Evolutionary conservation across 2,113 vertebrate genomes (phyloP).

Genomic region (Ceuthmochares aereus): DNA sequence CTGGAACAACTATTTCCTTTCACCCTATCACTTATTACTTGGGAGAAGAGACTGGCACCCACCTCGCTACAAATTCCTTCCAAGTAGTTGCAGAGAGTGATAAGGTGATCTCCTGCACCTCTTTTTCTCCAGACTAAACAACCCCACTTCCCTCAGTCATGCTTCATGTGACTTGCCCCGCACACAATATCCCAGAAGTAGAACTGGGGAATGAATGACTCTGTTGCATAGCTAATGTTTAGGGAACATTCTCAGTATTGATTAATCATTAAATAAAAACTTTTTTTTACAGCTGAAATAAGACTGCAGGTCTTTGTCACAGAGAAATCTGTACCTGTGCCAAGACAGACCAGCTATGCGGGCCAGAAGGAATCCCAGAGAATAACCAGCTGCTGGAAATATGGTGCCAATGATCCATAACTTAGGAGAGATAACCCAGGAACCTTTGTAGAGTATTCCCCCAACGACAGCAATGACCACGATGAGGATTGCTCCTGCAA

Average conservation of each 20-base stretch:
- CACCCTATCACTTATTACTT: too few species aligned
- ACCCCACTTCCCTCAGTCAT: too few species aligned
- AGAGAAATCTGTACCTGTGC: constrained; percentile 81
- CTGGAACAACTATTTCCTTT: too few species aligned
- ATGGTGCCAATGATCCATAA: constrained; percentile 93
- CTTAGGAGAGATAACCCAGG: constrained; percentile 88
- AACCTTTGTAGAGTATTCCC: constrained; percentile 90
- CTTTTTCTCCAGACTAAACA: too few species aligned
- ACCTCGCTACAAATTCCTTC: too few species aligned
- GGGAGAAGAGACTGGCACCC: too few species aligned
- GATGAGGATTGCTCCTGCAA: constrained; percentile 83
- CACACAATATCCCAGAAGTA: neutral
- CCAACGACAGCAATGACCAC: constrained; percentile 88
- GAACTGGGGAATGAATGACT: neutral
- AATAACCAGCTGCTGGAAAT: constrained; percentile 88
- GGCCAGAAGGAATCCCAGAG: constrained; percentile 87
- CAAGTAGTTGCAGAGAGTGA: too few species aligned
- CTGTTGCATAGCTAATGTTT: neutral
- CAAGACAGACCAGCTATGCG: constrained; percentile 87
- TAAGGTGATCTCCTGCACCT: too few species aligned
- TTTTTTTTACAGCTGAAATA: neutral
- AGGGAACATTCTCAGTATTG: neutral
- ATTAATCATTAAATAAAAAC: neutral
- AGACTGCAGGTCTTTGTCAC: neutral
- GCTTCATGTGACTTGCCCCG: neutral